Evolutionary conservation across 2,888 invertebrate species (phyloP).

Genomic region (Acheta domesticus): DNA sequence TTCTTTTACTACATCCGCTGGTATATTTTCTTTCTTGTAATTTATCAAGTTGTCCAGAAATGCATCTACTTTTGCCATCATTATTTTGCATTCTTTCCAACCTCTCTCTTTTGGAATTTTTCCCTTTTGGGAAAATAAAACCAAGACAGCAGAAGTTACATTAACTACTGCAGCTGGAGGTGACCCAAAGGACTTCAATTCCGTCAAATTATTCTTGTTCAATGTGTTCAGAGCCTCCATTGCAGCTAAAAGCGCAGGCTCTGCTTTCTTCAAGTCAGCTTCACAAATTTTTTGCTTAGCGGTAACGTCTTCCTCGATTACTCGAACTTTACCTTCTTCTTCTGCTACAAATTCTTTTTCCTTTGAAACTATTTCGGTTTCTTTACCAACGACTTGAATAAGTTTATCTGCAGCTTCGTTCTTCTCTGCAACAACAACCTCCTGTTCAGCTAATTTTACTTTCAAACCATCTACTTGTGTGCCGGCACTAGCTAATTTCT

Average conservation of each 20-base stretch:
- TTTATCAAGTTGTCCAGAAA: constrained; percentile 78
- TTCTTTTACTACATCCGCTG: constrained; percentile 81
- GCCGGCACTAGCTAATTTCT: constrained; percentile 81
- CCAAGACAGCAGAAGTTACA: constrained; percentile 82
- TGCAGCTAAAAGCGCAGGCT: constrained; percentile 85
- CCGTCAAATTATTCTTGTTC: constrained; percentile 90
- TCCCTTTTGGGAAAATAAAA: constrained; percentile 76
- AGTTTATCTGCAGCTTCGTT: constrained; percentile 87
- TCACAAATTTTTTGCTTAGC: constrained; percentile 82
- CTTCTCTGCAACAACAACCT: constrained; percentile 78
- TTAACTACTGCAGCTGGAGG: constrained; percentile 86
- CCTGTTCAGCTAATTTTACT: constrained; percentile 69
- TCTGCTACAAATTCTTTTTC: constrained; percentile 55
- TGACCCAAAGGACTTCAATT: constrained; percentile 88
- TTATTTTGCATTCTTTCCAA: constrained; percentile 86
- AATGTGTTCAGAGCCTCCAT: constrained; percentile 87
- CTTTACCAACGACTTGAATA: constrained; percentile 81
- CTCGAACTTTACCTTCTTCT: constrained; percentile 86
- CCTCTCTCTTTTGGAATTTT: constrained; percentile 86
- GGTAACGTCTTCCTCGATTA: constrained; percentile 83
- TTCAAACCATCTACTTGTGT: constrained; percentile 83
- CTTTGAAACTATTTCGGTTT: constrained; percentile 73
- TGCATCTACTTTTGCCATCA: constrained; percentile 88
- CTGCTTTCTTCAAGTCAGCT: constrained; percentile 84
- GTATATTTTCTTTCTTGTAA: constrained; percentile 92